Percentiles rank a stretch among this genome's conserved stretches.
Conservation (phyloP, 2,113 vertebrate genomes). For the Sander lucioperca region DNA sequence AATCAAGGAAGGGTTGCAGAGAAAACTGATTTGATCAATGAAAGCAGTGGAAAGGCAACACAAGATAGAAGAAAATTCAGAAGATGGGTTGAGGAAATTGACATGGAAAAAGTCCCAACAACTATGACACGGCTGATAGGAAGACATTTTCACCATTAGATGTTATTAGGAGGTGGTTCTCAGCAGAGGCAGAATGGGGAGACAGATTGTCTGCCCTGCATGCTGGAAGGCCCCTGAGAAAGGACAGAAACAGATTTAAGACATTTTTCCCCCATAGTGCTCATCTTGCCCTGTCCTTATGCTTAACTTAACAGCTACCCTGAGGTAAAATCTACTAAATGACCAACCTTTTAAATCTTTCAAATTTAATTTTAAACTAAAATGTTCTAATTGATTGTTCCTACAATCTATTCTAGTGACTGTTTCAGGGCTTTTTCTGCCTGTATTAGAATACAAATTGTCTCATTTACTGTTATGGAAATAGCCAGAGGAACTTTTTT, state of each 20-base stretch:
- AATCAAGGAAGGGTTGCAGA: constrained; percentile 11
- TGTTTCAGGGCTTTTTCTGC: neutral
- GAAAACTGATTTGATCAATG: constrained; percentile 16
- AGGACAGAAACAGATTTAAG: constrained; percentile 28
- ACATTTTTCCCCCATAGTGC: constrained; percentile 29
- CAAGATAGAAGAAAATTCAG: neutral
- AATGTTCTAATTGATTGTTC: neutral
- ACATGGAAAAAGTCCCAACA: neutral
- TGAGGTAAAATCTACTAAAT: constrained; percentile 34
- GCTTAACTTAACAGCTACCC: constrained; percentile 39
- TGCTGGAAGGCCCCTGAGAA: constrained; percentile 36
- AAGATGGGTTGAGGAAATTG: neutral
- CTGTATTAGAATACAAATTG: neutral
- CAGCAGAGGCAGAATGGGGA: constrained; percentile 42
- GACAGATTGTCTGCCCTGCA: constrained; percentile 51
- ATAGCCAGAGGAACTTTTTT: neutral
- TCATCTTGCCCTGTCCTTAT: constrained; percentile 37
- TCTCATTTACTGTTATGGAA: neutral
- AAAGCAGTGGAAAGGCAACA: neutral
- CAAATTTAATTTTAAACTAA: neutral
- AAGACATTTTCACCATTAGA: constrained; percentile 2
- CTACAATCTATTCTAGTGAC: neutral
- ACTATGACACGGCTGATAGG: neutral
- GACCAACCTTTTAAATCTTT: neutral
- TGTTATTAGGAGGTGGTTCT: constrained; percentile 20